These are phyloP conservation scores for Ephydatia muelleri DNA, from an alignment of 37 sponge, comb jelly and placozoan species.

Conservation along the genomic window DNA sequence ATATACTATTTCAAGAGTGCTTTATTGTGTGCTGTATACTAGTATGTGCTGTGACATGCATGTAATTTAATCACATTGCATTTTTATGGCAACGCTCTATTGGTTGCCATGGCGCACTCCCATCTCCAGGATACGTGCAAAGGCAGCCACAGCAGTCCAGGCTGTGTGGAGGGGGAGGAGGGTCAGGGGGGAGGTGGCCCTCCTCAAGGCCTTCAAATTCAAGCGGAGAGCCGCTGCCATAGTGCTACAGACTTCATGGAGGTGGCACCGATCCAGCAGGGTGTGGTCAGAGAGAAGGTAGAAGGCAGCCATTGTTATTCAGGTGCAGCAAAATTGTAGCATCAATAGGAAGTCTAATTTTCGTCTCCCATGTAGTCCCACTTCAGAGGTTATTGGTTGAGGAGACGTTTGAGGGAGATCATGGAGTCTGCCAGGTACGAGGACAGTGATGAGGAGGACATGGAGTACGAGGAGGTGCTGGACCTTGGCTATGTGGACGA, in stretches of 20 bases:
- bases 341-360: too few relatives aligned
- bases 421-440: not conserved
- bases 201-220: not conserved
- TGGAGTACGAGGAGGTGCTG: conserved; percentile 11
- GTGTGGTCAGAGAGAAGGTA: too few relatives aligned
- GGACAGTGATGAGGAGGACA: not conserved
- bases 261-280: not conserved
- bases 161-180: conserved; percentile 26
- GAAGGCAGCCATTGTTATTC: too few relatives aligned
- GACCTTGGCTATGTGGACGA: conserved; percentile 34
- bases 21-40: too few relatives aligned
- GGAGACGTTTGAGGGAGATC: not conserved
- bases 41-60: too few relatives aligned
- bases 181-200: not conserved
- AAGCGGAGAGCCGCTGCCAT: conserved; percentile 20
- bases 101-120: not conserved
- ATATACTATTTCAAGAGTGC: too few relatives aligned
- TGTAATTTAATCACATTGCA: too few relatives aligned
- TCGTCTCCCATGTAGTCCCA: too few relatives aligned
- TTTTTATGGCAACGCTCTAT: too few relatives aligned
- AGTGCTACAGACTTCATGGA: conserved; percentile 43
- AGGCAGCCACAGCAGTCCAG: conserved; percentile 17
- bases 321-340: too few relatives aligned
- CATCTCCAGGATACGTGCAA: not conserved
- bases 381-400: conserved; percentile 6